Evolutionary conservation across 2,797 vertebrate species (phyloP), one percentile per base, ranked within the genome.

Genomic region (Bradypodion ventrale): DNA sequence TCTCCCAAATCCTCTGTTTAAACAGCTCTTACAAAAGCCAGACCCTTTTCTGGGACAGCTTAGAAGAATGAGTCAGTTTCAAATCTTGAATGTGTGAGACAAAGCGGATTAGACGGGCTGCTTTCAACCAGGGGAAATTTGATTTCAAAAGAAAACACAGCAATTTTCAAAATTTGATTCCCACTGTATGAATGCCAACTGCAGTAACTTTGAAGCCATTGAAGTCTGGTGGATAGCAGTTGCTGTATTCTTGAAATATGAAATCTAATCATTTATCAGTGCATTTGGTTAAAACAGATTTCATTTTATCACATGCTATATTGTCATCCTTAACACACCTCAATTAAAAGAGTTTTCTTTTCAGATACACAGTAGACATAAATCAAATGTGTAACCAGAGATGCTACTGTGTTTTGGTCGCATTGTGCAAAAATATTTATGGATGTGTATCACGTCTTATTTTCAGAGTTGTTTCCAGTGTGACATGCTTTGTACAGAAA

Each of bases 401-500:
- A 87, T 84, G 72, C 87, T 89, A 90, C 80, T 92, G 83, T 87
- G 42, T 87, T 87, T n/a, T 80, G 88, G 93, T 93, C 93, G 93
- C 91, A 87, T 88, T 87, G 90, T 92, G 77, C 46, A 79, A 80
- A 90, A 73, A 91, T 90, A 92, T 94, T 86, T 4, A 78, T 93
- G 94, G 90, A 87, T 83, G 42, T 56, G 66, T 25, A 1, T 70
- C 35, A 52, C 49, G 5, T 19, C 13, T 19, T 19, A 19, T 49
- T 56, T 56, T 56, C 52, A 56, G 21, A 56, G 52, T 56, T 56
- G 52, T 56, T 56, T 3, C 52, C 16, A 56, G 19, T 56, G 52
- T 15, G 52, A 56, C 93, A 89, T 72, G 89, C 0, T 16, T 90
- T 9, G 5, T 85, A 88, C 91, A 77, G 91, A 94, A 92, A 90